Conservation (phyloP, 1,140 invertebrate species). For the Calephelis virginiensis region DNA sequence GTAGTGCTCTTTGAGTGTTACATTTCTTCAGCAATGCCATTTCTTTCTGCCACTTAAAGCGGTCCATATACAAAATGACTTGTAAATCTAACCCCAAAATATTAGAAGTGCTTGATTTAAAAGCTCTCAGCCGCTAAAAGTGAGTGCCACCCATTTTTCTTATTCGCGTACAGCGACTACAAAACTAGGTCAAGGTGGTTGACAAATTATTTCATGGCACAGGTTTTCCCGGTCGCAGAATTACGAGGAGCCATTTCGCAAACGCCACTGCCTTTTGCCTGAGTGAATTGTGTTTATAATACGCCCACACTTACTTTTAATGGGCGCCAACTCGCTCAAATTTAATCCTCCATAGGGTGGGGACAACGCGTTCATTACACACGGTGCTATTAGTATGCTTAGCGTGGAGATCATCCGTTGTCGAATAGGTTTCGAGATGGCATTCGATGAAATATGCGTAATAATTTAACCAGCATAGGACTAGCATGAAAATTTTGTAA, state of each 20-base stretch:
- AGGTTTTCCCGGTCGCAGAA: constrained; percentile 47
- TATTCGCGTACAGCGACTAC: constrained; percentile 34
- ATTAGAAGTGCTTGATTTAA: constrained; percentile 27
- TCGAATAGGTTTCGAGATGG: no score
- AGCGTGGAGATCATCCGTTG: no score
- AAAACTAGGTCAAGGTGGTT: constrained; percentile 60
- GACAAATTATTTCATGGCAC: constrained; percentile 57
- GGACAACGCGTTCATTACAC: constrained; percentile 22
- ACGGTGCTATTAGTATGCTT: not conserved
- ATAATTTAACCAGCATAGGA: no score
- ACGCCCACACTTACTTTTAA: constrained; percentile 35
- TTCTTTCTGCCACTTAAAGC: no score
- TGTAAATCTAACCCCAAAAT: not conserved
- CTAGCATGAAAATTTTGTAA: no score
- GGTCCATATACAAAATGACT: not conserved
- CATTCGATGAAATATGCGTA: no score
- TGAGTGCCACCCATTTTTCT: constrained; percentile 36
- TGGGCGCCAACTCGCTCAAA: constrained; percentile 33
- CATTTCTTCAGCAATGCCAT: no score
- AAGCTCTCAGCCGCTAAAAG: constrained; percentile 34
- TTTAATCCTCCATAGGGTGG: constrained; percentile 28
- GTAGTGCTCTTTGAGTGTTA: no score
- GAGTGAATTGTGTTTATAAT: constrained; percentile 36
- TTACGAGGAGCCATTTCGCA: constrained; percentile 53
- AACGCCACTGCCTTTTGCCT: constrained; percentile 41